Evolutionary conservation across 2,797 vertebrate genomes (phyloP).

Genomic region (Poecilia velifera): DNA sequence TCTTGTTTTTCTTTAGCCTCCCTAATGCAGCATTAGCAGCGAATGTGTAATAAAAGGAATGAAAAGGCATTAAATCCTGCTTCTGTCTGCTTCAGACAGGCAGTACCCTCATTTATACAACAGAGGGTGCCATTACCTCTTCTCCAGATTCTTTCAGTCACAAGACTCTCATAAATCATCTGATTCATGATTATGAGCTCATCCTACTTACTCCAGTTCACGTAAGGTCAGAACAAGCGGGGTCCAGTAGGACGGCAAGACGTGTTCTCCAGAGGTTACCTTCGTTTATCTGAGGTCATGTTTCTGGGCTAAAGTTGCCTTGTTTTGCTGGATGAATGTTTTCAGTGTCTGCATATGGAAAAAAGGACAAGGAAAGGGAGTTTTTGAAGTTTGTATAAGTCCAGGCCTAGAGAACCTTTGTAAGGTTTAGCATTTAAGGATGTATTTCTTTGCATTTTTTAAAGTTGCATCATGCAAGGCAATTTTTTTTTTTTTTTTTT

Average conservation of each 20-base stretch:
- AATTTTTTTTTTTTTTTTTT: background rate
- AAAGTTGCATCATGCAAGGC: background rate
- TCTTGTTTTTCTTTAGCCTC: background rate
- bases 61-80: background rate
- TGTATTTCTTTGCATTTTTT: background rate
- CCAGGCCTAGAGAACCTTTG: no score
- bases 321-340: background rate
- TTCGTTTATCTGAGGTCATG: conserved; percentile 26
- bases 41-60: background rate
- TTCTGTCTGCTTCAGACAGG: background rate
- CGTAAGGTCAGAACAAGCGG: conserved; percentile 16
- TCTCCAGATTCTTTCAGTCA: background rate
- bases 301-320: conserved; percentile 10
- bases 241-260: conserved; percentile 3
- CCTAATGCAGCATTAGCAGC: background rate
- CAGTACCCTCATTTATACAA: conserved; percentile 34
- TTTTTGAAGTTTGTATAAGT: background rate
- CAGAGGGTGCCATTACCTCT: conserved; percentile 41
- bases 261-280: conserved; percentile 12
- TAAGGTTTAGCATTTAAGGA: background rate
- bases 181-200: conserved; percentile 7
- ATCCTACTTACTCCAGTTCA: conserved; percentile 30
- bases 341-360: background rate
- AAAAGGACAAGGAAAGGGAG: conserved; percentile 1
- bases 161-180: background rate